phyloP scores from a whole-genome alignment of 1,140 invertebrate genomes.

The Meloidogyne chitwoodi region DNA sequence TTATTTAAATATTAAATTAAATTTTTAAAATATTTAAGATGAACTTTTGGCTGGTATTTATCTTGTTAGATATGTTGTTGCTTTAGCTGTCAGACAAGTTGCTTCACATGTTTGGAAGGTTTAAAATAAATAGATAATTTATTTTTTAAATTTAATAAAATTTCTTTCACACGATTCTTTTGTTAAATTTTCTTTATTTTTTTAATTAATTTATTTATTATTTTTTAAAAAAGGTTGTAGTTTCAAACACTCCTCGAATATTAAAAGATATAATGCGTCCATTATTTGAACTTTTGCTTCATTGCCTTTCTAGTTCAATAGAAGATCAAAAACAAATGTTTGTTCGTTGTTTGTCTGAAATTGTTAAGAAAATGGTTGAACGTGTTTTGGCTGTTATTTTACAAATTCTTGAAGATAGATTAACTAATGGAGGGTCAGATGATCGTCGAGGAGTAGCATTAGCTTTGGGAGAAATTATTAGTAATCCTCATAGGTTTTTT shows the following conservation, averaged over 20 bases:
- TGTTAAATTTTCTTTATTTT: too few relatives aligned
- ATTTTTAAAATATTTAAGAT: constrained; percentile 84
- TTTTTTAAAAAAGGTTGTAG: constrained; percentile 47
- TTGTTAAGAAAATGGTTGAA: constrained; percentile 94
- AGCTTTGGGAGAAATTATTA: constrained; percentile 94
- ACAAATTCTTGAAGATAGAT: constrained; percentile 85
- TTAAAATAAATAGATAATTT: too few relatives aligned
- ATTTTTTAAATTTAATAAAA: too few relatives aligned
- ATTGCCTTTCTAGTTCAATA: constrained; percentile 68
- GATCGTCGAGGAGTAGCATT: constrained; percentile 96
- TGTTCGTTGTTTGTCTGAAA: constrained; percentile 87
- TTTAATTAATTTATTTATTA: too few relatives aligned
- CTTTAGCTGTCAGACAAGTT: constrained; percentile 90
- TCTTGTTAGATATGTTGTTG: constrained; percentile 93
- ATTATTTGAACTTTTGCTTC: constrained; percentile 73
- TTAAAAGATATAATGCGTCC: constrained; percentile 92
- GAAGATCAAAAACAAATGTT: constrained; percentile 70
- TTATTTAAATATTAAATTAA: too few relatives aligned
- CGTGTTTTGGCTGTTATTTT: constrained; percentile 94
- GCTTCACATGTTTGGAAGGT: constrained; percentile 62
- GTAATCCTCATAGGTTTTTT: constrained; percentile 89
- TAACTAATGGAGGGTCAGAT: constrained; percentile 76
- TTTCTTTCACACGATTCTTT: too few relatives aligned
- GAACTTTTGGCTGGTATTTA: constrained; percentile 89
- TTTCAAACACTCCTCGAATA: constrained; percentile 72